phyloP scores from a whole-genome alignment of 2,888 invertebrate genomes.

The Gnatocerus cornutus region DNA sequence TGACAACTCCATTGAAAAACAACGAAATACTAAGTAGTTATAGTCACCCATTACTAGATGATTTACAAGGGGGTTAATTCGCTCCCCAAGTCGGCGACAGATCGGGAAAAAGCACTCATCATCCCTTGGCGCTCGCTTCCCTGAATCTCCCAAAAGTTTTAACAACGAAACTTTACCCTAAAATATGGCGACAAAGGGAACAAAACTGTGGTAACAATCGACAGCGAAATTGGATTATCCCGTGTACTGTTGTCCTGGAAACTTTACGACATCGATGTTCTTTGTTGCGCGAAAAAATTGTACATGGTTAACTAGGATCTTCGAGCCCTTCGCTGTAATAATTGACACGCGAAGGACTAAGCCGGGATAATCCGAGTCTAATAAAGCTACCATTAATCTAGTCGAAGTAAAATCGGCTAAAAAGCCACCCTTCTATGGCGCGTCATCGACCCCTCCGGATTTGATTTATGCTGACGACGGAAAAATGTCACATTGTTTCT shows the following conservation, averaged over 20 bases:
- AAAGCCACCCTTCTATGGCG: not conserved
- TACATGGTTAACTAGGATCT: conserved; percentile 10
- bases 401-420: too few species aligned
- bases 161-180: conserved; percentile 28
- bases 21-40: not conserved
- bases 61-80: conserved; percentile 33
- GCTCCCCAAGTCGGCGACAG: conserved; percentile 26
- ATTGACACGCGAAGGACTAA: conserved; percentile 9
- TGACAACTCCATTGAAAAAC: conserved; percentile 7
- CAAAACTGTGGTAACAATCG: conserved; percentile 36
- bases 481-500: conserved; percentile 55
- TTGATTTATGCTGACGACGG: conserved; percentile 54
- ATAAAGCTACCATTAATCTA: conserved; percentile 28
- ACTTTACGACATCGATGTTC: conserved; percentile 38
- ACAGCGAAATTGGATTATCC: conserved; percentile 37
- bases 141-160: conserved; percentile 23
- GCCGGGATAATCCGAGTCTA: conserved; percentile 8
- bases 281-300: conserved; percentile 19
- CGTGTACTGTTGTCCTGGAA: conserved; percentile 25
- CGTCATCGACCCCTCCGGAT: conserved; percentile 29
- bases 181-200: conserved; percentile 28
- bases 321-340: conserved; percentile 1
- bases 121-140: conserved; percentile 9
- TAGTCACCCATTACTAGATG: conserved; percentile 16
- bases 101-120: conserved; percentile 37